A percentile compares a stretch with the other conserved stretches of the same genome.
phyloP scores from a whole-genome alignment of 2,888 invertebrate genomes.

The Harmothoe impar region DNA sequence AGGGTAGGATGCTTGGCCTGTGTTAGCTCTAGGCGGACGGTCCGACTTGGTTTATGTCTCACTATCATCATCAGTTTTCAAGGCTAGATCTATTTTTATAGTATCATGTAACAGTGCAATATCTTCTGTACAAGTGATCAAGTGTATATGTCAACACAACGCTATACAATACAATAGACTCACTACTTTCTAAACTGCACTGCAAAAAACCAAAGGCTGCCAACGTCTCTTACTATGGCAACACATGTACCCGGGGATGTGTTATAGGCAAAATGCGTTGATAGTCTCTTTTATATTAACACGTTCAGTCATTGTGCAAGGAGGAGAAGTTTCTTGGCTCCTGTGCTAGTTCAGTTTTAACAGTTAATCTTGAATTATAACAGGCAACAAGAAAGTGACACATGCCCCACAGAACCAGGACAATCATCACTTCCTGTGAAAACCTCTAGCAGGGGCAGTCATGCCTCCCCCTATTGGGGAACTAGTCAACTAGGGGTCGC shows the following conservation, averaged over 20 bases:
- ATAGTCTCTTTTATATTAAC: neutral
- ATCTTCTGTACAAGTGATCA: constrained; percentile 45
- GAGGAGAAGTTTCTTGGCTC: neutral
- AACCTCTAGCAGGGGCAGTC: neutral
- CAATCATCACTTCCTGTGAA: constrained; percentile 16
- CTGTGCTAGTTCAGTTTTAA: neutral
- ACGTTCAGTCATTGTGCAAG: neutral
- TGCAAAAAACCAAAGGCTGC: constrained; percentile 27
- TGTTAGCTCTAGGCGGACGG: constrained; percentile 2
- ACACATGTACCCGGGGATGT: too few species aligned
- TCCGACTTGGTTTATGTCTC: constrained; percentile 9
- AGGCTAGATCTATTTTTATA: constrained; percentile 29
- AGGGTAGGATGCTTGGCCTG: neutral
- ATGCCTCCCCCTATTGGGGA: neutral
- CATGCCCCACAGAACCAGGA: neutral
- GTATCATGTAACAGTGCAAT: constrained; percentile 29
- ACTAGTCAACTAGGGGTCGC: neutral
- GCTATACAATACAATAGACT: constrained; percentile 30
- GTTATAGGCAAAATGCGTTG: neutral
- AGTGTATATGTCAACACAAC: constrained; percentile 55
- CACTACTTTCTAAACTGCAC: constrained; percentile 40
- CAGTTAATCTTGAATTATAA: neutral
- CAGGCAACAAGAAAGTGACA: neutral
- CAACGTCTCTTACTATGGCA: neutral
- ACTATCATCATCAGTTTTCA: neutral